Base-by-base conservation (phyloP, 2,888 invertebrate genomes). In the Oxyteleia sp. region DNA sequence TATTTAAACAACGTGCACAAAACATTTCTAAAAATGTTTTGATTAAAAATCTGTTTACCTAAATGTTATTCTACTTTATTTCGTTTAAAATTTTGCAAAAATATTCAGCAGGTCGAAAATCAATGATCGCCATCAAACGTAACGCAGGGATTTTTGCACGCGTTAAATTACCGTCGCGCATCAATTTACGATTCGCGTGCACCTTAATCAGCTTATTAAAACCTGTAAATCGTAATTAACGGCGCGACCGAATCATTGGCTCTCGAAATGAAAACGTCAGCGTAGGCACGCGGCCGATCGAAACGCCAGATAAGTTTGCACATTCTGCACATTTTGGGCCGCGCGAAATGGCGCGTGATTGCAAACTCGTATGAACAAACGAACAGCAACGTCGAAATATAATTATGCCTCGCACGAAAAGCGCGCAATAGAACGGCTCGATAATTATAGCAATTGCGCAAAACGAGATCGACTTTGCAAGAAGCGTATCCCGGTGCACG, bases 361-460 rank as follows among this genome's bases (percentile, higher is more conserved):
- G 51, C 53, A 55, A 55, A 74, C 61, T 51, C 53, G 47, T 23
- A 11, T 45, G 41, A 45, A 23, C 49, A 53, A 61, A 61, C 53
- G 51, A 35, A 45, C 45, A 55, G 18, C 45, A 16, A 66, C 59
- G 66, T 41, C 29, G 49, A 63, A 76, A 59, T 43, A 16, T 69
- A 78, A 78, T 78, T 78, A 78, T 61, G 75, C 68, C 15, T 51
- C 45, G 59, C 76, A 61, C 61, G 76, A 59, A 61, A 78, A 32
- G 59, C 64, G 53, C 64, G 63, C 63, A 38, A 71, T 38, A 49
- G 23, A 53, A 66, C 49, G 59, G 51, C 32, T 61, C 76, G 68
- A 78, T 78, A 78, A 78, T 78, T 78, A 61, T 68, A 53, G 76
- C 68, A 78, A 68, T 78, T 47, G 76, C 59, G 35, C 68, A 41